phyloP scores from a whole-genome alignment of 1,140 invertebrate genomes.

The Zelostemma sp. region DNA sequence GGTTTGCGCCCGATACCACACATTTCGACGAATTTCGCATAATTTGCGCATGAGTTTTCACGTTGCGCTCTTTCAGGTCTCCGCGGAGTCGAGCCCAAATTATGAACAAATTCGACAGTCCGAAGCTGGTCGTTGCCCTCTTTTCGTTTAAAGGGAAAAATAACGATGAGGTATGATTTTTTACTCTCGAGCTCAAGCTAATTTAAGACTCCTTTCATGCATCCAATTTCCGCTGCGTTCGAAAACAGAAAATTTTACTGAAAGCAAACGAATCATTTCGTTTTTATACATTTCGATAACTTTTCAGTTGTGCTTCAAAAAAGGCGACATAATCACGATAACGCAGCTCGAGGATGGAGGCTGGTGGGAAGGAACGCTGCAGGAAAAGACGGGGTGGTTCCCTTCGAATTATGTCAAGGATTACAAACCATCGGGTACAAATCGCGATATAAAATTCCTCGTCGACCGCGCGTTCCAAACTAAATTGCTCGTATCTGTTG shows the following conservation, averaged over 20 bases:
- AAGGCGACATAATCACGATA: conserved; percentile 96
- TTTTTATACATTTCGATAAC: too few relatives aligned
- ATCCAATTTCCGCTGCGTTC: too few relatives aligned
- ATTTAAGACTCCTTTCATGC: too few relatives aligned
- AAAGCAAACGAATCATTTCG: too few relatives aligned
- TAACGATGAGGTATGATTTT: conserved; percentile 89
- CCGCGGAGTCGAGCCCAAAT: conserved; percentile 9
- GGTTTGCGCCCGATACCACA: conserved; percentile 9
- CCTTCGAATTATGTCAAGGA: conserved; percentile 97
- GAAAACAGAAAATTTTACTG: too few relatives aligned
- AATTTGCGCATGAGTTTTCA: neutral
- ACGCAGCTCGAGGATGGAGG: conserved; percentile 90
- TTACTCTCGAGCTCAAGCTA: neutral
- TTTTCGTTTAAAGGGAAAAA: conserved; percentile 96
- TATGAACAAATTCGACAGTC: conserved; percentile 71
- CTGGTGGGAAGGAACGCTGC: conserved; percentile 97
- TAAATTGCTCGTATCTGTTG: too few relatives aligned
- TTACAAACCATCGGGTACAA: conserved; percentile 70
- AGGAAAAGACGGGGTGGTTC: conserved; percentile 98
- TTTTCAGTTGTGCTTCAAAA: conserved; percentile 91
- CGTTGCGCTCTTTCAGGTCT: conserved; percentile 14
- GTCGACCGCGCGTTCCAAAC: too few relatives aligned
- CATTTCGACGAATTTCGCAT: neutral
- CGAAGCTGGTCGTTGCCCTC: conserved; percentile 87
- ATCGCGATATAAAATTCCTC: too few relatives aligned